These are phyloP conservation scores for Ciconia nigra DNA, from an alignment of 2,797 vertebrate genomes.

Conservation along the genomic window DNA sequence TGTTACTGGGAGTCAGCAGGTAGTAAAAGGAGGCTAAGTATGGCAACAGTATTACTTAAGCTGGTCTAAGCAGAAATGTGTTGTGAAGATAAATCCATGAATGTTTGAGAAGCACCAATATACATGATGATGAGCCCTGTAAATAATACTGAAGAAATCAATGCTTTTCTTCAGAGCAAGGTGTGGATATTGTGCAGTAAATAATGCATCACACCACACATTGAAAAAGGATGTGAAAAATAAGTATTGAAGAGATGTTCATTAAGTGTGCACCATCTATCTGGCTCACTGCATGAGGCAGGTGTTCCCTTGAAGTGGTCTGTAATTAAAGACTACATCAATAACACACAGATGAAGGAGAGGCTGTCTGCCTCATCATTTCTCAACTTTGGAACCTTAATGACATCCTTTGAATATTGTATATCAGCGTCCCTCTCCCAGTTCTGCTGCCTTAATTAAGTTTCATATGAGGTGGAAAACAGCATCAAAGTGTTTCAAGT, in stretches of 20 bases:
- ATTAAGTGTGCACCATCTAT: not conserved
- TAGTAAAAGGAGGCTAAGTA: not conserved
- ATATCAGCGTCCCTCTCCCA: not conserved
- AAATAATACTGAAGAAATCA: not conserved
- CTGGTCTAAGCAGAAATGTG: not conserved
- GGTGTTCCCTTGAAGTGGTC: slow-evolving; percentile 48
- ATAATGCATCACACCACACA: not conserved
- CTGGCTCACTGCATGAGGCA: not conserved
- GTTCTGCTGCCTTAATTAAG: not conserved
- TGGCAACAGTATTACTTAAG: not conserved
- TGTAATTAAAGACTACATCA: slow-evolving; percentile 35
- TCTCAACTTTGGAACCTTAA: not conserved
- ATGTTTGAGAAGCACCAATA: not conserved
- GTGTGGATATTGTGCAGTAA: not conserved
- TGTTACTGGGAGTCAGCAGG: not conserved
- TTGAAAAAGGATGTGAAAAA: not conserved
- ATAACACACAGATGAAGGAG: not conserved
- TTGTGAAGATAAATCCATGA: not conserved
- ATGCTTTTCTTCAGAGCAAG: not conserved
- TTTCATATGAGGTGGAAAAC: not conserved
- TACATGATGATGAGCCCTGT: not conserved
- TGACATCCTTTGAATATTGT: not conserved
- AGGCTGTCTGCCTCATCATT: not conserved
- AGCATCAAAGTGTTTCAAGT: not conserved
- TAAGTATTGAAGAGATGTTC: not conserved